phyloP scores from a whole-genome alignment of 2,888 invertebrate genomes.

The Brenthis daphne region DNA sequence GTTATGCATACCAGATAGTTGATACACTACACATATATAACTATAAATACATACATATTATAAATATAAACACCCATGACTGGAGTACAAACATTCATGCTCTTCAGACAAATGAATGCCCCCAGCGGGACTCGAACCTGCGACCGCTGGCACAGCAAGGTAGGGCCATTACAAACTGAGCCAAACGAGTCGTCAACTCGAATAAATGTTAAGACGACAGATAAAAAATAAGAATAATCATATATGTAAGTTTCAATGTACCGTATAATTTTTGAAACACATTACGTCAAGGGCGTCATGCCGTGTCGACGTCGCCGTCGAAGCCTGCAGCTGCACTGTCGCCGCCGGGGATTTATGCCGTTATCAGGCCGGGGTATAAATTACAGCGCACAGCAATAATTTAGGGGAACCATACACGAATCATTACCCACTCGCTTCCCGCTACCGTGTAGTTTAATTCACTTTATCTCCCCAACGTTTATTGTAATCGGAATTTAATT shows the following conservation, averaged over 20 bases:
- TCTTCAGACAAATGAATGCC: no score
- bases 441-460: constrained; percentile 67
- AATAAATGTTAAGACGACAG: background rate
- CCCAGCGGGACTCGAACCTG: no score
- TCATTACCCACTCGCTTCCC: constrained; percentile 71
- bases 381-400: constrained; percentile 77
- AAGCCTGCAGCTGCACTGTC: constrained; percentile 69
- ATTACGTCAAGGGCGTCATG: constrained; percentile 69
- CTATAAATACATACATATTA: no score
- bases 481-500: constrained; percentile 66
- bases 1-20: no score
- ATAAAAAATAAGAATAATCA: constrained; percentile 9
- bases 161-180: no score
- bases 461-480: constrained; percentile 71
- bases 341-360: constrained; percentile 75
- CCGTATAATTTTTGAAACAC: constrained; percentile 47
- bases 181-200: no score
- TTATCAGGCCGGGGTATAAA: constrained; percentile 78
- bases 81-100: no score
- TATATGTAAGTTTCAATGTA: constrained; percentile 11
- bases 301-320: constrained; percentile 68
- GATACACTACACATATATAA: no score
- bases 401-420: constrained; percentile 80
- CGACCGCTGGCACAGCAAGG: no score
- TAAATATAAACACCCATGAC: no score